A percentile compares a stretch with the other conserved stretches of the same genome.
Conservation (phyloP, 2,113 vertebrate species). For the Rhea americana region DNA sequence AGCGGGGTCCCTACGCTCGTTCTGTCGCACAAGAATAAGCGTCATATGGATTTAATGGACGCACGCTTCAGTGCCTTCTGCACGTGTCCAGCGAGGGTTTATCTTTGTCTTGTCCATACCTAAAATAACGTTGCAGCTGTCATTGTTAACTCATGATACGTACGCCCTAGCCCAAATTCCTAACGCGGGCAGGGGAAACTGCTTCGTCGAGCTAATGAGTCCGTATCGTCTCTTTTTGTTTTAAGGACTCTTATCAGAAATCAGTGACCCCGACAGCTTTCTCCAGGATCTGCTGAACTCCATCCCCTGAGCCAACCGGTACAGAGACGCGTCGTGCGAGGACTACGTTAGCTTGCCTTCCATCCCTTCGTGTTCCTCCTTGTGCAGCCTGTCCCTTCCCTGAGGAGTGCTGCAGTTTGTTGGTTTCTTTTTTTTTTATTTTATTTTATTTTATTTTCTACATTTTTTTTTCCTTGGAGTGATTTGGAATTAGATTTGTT, state of each 20-base stretch:
- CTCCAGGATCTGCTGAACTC: slow-evolving; percentile 94
- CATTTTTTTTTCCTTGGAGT: slow-evolving; percentile 37
- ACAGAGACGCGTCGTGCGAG: neutral
- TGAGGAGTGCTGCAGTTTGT: slow-evolving; percentile 49
- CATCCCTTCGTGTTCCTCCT: slow-evolving; percentile 47
- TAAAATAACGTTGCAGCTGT: slow-evolving; percentile 48
- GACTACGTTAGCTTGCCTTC: slow-evolving; percentile 53
- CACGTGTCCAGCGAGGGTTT: neutral
- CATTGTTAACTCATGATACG: neutral
- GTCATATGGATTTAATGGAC: fast-evolving
- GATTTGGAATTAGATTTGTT: slow-evolving; percentile 74
- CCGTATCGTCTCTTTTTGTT: slow-evolving; percentile 13
- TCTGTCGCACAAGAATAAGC: neutral
- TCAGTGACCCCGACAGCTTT: slow-evolving; percentile 91
- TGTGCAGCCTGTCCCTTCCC: slow-evolving; percentile 23
- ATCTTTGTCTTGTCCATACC: neutral
- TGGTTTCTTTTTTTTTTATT: neutral
- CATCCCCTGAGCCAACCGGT: slow-evolving; percentile 84
- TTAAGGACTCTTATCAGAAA: slow-evolving; percentile 90
- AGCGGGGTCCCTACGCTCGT: neutral
- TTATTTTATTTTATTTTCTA: neutral
- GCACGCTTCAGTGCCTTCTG: neutral
- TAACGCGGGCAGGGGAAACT: neutral
- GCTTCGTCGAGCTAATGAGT: neutral
- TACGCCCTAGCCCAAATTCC: neutral